These are phyloP conservation scores for Drosophila mojavensis DNA, from an alignment of 1,140 invertebrate genomes.

Conservation along the genomic window DNA sequence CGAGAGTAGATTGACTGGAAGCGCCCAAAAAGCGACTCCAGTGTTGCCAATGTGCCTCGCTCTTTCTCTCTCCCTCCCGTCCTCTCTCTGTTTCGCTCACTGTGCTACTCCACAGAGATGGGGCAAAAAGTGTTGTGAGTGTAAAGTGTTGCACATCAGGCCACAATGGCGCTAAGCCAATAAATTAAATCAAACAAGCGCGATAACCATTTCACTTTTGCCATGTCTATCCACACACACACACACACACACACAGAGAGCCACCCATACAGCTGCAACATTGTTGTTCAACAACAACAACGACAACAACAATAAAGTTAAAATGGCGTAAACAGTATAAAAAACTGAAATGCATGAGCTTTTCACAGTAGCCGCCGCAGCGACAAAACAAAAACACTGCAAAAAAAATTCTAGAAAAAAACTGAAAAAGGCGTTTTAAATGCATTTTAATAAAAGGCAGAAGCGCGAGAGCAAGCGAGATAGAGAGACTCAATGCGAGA, in stretches of 20 bases:
- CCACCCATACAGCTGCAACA: constrained; percentile 14
- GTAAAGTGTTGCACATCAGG: constrained; percentile 70
- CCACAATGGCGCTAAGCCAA: constrained; percentile 77
- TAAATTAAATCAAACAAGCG: constrained; percentile 78
- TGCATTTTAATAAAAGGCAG: constrained; percentile 52
- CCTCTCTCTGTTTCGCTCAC: background rate
- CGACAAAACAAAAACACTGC: constrained; percentile 22
- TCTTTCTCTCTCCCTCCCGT: no score
- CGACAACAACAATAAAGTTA: constrained; percentile 51
- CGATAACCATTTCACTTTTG: constrained; percentile 75
- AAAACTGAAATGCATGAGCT: constrained; percentile 60
- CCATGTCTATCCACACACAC: constrained; percentile 45
- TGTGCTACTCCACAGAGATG: background rate
- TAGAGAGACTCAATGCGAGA: background rate
- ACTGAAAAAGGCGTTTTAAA: constrained; percentile 45
- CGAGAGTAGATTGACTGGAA: constrained; percentile 68
- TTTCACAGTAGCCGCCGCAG: constrained; percentile 44
- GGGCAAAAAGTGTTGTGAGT: constrained; percentile 43
- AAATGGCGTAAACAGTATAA: constrained; percentile 66
- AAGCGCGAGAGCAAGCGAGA: background rate
- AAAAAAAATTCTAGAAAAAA: constrained; percentile 15
- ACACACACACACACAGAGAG: constrained; percentile 14
- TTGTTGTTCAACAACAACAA: constrained; percentile 21
- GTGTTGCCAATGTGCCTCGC: background rate
- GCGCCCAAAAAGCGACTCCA: constrained; percentile 55